phyloP scores from a whole-genome alignment of 2,888 invertebrate genomes.

The Isoperla grammatica region DNA sequence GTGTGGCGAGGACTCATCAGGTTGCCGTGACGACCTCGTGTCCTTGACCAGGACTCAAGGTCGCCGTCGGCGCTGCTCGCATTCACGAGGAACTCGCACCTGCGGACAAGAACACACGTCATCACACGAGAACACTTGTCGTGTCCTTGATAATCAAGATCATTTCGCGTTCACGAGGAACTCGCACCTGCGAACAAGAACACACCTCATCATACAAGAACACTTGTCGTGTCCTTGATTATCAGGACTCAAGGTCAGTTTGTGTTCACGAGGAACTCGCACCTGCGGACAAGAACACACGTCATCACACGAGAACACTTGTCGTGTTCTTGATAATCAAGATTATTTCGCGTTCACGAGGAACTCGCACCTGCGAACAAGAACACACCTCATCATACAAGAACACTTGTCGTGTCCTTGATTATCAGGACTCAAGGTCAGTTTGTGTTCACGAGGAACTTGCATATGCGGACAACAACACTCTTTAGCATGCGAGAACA shows the following conservation, averaged over 20 bases:
- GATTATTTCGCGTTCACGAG: conserved; percentile 73
- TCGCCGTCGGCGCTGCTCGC: conserved; percentile 62
- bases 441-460: conserved; percentile 72
- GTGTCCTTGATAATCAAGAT: too few species aligned
- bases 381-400: conserved; percentile 23
- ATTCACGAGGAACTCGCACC: conserved; percentile 72
- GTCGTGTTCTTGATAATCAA: too few species aligned
- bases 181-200: conserved; percentile 55
- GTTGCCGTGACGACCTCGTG: conserved; percentile 61
- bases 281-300: conserved; percentile 41
- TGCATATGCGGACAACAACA: conserved; percentile 48
- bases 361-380: conserved; percentile 58
- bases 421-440: conserved; percentile 42
- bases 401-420: conserved; percentile 36
- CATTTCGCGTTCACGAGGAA: conserved; percentile 74
- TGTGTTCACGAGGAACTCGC: conserved; percentile 73
- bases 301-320: conserved; percentile 15
- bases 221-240: conserved; percentile 37
- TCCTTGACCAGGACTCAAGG: conserved; percentile 36
- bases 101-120: conserved; percentile 32
- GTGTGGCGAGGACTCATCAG: conserved; percentile 77
- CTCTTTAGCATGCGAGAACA: conserved; percentile 11
- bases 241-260: conserved; percentile 47
- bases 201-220: conserved; percentile 20
- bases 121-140: conserved; percentile 12